Base-by-base conservation (phyloP, 2,113 vertebrate genomes). In the Heterotis niloticus region DNA sequence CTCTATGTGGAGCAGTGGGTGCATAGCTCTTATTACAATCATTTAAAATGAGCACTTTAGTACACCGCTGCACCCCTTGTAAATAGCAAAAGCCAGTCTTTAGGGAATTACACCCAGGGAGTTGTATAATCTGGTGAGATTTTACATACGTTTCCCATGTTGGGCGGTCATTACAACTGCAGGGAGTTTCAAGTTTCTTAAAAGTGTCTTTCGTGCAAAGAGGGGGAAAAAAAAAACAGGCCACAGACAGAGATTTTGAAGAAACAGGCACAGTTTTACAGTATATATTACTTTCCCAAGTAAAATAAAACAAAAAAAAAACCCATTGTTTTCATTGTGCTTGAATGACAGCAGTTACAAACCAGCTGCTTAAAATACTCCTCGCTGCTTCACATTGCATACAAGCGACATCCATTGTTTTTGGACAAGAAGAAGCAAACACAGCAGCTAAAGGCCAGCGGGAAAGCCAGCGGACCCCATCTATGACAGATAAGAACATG, bases 381-480 rank as follows among this genome's bases (percentile, higher is more conserved):
- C 18, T 28, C 34, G 24, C 26, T 9, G 23, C 54, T 64, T 54
- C 23, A 71, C 18, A 0, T 72, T 59, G 72, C 26, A 16, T n/a
- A 26, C 62, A 62, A 26, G 29, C 67, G 5, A 16, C 23, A 77
- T 26, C 23, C 20, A 64, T 51, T n/a, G 16, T 65, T 60, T 51
- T 64, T 64, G 62, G 34, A 26, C 77, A 78, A 59, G 52, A 59
- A 14, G 54, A 23, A 57, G 71, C 77, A 62, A 34, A 78, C 57
- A 71, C 71, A 72, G 68, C 60, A 71, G 64, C 62, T 72, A 60
- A 24, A 20, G 28, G 5, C 65, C 20, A 56, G 17, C 59, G 73
- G 73, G 17, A n/a, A 60, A 62, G 24, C 26, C 23, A 65, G 12
- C 14, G 44, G 18, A 56, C 51, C 44, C n/a, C 3, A 5, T 69